Percentiles rank a stretch among this genome's conserved stretches.
phyloP scores from a whole-genome alignment of 2,888 invertebrate genomes.

The Lordiphosa andalusiaca region DNA sequence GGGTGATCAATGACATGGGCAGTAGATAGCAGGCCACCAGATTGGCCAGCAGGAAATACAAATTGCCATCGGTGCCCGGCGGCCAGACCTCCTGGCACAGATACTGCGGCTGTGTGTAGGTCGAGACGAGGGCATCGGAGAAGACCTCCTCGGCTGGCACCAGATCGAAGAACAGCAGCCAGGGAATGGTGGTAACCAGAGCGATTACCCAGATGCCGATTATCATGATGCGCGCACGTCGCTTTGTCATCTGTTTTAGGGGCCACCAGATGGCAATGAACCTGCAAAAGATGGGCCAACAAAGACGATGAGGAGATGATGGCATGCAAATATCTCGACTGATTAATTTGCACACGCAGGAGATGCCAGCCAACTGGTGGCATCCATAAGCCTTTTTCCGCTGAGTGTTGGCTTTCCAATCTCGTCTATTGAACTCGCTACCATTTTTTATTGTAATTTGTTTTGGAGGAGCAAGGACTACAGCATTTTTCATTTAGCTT shows the following conservation, averaged over 20 bases:
- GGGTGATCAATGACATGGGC: slow-evolving; percentile 93
- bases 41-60: slow-evolving; percentile 94
- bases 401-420: slow-evolving; percentile 69
- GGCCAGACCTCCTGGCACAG: slow-evolving; percentile 94
- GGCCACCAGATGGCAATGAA: slow-evolving; percentile 98
- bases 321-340: slow-evolving; percentile 67
- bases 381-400: slow-evolving; percentile 69
- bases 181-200: slow-evolving; percentile 91
- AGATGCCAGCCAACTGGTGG: slow-evolving; percentile 36
- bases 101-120: slow-evolving; percentile 87
- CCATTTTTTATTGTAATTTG: slow-evolving; percentile 63
- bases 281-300: slow-evolving; percentile 83
- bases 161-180: slow-evolving; percentile 94
- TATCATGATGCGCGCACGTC: slow-evolving; percentile 92
- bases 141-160: slow-evolving; percentile 79
- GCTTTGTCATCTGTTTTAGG: slow-evolving; percentile 93
- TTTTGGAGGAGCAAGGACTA: slow-evolving; percentile 50
- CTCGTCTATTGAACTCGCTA: slow-evolving; percentile 64
- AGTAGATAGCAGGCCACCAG: slow-evolving; percentile 94
- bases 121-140: slow-evolving; percentile 83
- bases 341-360: slow-evolving; percentile 72
- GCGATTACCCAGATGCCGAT: slow-evolving; percentile 94
- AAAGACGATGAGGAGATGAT: slow-evolving; percentile 56
- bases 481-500: slow-evolving; percentile 67
- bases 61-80: slow-evolving; percentile 88